A percentile compares a stretch with the other conserved stretches of the same genome.
phyloP scores from a whole-genome alignment of 2,888 invertebrate species.

The Thymelicus lineola region DNA sequence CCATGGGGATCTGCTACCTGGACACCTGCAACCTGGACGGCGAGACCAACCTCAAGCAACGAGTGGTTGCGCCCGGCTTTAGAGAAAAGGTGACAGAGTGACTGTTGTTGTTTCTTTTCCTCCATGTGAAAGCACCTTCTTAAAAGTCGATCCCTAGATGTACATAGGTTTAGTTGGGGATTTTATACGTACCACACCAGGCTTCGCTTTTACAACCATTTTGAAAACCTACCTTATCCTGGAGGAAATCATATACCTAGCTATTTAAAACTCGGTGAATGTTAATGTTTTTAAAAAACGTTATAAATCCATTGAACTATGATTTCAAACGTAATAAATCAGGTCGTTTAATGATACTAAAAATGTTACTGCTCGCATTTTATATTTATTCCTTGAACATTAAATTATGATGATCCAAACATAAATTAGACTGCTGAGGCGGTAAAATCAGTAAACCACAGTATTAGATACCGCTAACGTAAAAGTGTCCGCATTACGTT shows the following conservation, averaged over 20 bases:
- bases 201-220: too few relatives aligned
- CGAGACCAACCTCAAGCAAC: constrained; percentile 97
- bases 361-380: neutral
- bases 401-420: neutral
- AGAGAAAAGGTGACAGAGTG: constrained; percentile 85
- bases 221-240: neutral
- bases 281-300: too few relatives aligned
- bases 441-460: neutral
- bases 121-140: too few relatives aligned
- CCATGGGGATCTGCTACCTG: constrained; percentile 95
- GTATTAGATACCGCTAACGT: neutral
- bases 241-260: too few relatives aligned
- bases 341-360: neutral
- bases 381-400: neutral
- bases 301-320: too few relatives aligned
- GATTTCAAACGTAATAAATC: neutral
- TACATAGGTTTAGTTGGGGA: too few relatives aligned
- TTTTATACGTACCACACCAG: too few relatives aligned
- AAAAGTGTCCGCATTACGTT: neutral
- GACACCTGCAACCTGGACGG: constrained; percentile 99
- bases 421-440: neutral
- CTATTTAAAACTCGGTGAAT: too few relatives aligned
- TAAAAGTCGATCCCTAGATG: too few relatives aligned
- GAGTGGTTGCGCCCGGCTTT: constrained; percentile 93
- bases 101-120: too few relatives aligned